Evolutionary conservation across 2,888 invertebrate species (phyloP), one percentile per base, ranked within the genome.

Genomic region (Drosophila rubida): DNA sequence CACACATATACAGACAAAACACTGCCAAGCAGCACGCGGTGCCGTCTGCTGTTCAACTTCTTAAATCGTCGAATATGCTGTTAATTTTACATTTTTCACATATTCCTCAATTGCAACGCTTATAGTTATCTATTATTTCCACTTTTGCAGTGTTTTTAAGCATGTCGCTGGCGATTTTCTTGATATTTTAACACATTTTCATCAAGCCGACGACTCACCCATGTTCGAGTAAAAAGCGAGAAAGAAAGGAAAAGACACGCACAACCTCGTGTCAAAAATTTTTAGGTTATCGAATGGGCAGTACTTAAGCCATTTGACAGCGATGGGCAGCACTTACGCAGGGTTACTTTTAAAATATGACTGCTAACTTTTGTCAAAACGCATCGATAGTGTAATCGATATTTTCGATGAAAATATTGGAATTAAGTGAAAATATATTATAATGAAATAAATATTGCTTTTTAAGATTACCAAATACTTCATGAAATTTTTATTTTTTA

Each of bases 181-280:
- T 79, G 78, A 89, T 87, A 84, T 78, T 80, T 81, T 68, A 63
- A 67, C 71, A 77, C 78, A 69, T 65, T 78, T 82, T 63, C 9
- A 69, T 60, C 72, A 75, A 71, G 75, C 76, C 78, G 89, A 75
- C 74, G 74, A 93, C 95, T 94, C 93, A 95, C 95, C 95, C 95
- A 95, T 95, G 93, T 94, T 94, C 85, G 92, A 93, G 93, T 93
- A 94, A 94, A 94, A 93, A 93, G 91, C 91, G 90, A 94, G 93
- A 93, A 94, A 93, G 94, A 94, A 91, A 91, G 90, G 90, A 91
- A 81, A 85, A 89, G 85, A 85, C 89, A 80, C 88, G 80, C 80
- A 78, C 81, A 70, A 86, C 81, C 81, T 87, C 76, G 83, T 90
- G 91, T 91, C 91, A 90, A 88, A 82, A 86, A 75, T 80, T 78